Evolutionary conservation across 1,140 invertebrate species (phyloP).

Genomic region (Apocrypta bakeri): DNA sequence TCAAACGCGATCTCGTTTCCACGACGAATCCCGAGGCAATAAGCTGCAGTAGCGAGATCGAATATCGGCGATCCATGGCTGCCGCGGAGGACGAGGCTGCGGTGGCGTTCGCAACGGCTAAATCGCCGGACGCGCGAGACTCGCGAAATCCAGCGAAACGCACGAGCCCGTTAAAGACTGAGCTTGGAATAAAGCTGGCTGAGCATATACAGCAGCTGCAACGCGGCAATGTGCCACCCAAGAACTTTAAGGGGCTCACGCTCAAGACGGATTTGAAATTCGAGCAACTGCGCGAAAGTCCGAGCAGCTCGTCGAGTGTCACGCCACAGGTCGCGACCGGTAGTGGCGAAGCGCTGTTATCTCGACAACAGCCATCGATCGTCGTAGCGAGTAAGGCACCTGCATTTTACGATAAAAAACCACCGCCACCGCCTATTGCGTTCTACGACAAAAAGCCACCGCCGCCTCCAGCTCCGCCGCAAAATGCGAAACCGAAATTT

Average conservation of each 20-base stretch:
- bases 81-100: slow-evolving; percentile 17
- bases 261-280: slow-evolving; percentile 66
- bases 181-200: slow-evolving; percentile 59
- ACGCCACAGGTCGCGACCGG: neutral
- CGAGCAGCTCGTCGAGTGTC: slow-evolving; percentile 50
- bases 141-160: slow-evolving; percentile 33
- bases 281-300: slow-evolving; percentile 58
- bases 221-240: slow-evolving; percentile 54
- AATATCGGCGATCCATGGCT: slow-evolving; percentile 55
- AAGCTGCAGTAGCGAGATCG: slow-evolving; percentile 73
- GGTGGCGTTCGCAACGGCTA: neutral
- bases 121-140: neutral
- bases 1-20: slow-evolving; percentile 79
- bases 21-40: slow-evolving; percentile 82
- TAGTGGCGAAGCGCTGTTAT: neutral
- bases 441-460: slow-evolving; percentile 72
- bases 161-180: slow-evolving; percentile 53
- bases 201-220: slow-evolving; percentile 64
- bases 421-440: slow-evolving; percentile 66
- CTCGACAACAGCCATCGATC: neutral
- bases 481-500: slow-evolving; percentile 66
- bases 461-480: slow-evolving; percentile 66
- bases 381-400: slow-evolving; percentile 55
- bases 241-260: slow-evolving; percentile 72
- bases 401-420: slow-evolving; percentile 70